Evolutionary conservation across 64 coral and sea anemone species (phyloP).

Genomic region (Stichodactyla mertensii): DNA sequence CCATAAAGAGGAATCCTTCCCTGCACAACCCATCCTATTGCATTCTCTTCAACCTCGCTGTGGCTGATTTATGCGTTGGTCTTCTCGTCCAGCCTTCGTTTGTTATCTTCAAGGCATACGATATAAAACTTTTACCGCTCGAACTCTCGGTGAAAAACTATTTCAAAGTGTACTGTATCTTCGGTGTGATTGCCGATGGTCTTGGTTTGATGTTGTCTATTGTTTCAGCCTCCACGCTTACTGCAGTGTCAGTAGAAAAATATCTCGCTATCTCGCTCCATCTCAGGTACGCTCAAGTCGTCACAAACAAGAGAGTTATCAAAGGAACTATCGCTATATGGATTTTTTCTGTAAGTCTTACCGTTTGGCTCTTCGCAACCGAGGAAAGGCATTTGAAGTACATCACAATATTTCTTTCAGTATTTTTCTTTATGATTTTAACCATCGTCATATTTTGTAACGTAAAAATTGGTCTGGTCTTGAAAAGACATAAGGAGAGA

Average conservation of each 20-base stretch:
- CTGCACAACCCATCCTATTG: background rate
- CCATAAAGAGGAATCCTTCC: background rate
- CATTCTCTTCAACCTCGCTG: background rate
- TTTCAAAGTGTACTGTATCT: background rate
- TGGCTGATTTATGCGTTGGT: background rate
- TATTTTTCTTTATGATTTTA: background rate
- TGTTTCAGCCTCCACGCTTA: background rate
- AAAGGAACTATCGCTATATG: background rate
- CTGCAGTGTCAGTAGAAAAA: background rate
- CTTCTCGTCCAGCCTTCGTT: background rate
- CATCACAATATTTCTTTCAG: background rate
- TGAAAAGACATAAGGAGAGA: background rate
- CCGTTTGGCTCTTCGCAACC: background rate
- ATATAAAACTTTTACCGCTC: background rate
- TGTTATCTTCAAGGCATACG: background rate
- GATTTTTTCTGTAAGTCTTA: background rate
- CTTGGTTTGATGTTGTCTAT: background rate
- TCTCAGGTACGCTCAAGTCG: conserved; percentile 1
- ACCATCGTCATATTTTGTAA: background rate
- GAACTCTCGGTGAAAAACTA: background rate
- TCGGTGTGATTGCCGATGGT: background rate
- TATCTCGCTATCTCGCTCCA: background rate
- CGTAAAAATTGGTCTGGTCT: background rate
- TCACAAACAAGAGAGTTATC: conserved; percentile 7
- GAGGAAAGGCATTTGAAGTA: background rate